Evolutionary conservation across 2,888 invertebrate species (phyloP), one percentile per base, ranked within the genome.

Genomic region (Sarcophaga rosellei): DNA sequence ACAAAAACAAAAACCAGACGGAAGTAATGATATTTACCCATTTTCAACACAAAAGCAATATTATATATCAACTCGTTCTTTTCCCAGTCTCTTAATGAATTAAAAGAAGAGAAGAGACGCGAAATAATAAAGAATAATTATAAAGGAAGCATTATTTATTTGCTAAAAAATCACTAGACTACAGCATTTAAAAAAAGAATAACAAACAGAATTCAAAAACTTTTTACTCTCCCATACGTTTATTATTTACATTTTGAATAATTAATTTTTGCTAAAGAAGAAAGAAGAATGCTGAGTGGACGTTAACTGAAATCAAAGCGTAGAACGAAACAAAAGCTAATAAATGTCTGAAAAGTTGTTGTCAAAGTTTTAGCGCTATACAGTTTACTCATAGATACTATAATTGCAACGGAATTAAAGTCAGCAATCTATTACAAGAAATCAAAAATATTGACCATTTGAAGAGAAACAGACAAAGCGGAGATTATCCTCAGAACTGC

Each of bases 251-350:
- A n/a, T 20, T 35, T 17, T 35, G 35, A 44, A 21, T 61, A 73
- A 44, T 61, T 45, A 53, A 53, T 10, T 15, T 53, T 35, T 35
- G 35, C 15, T 65, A 76, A 81, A 75, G 77, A 86, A 74, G 81
- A 78, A 86, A 63, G 74, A 81, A 86, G 81, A 81, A 69, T 84
- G 86, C 84, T 84, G 84, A 86, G 77, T 84, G 84, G 74, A 86
- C 81, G 81, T 61, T 84, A 75, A 82, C 44, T 53, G 69, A 81
- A 75, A 35, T 35, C 35, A 35, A 35, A 17, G 53, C 53, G 53
- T 53, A 61, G 70, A 82, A 25, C 76, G n/a, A 65, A 65, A 76
- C 10, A 59, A 65, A 53, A 53, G 53, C 53, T 23, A 74, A 23
- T 47, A 63, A 57, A 23, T 17, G 53, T 5, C 53, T 15, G 47